phyloP scores from a whole-genome alignment of 2,888 invertebrate species.

The Drosophila borealis region DNA sequence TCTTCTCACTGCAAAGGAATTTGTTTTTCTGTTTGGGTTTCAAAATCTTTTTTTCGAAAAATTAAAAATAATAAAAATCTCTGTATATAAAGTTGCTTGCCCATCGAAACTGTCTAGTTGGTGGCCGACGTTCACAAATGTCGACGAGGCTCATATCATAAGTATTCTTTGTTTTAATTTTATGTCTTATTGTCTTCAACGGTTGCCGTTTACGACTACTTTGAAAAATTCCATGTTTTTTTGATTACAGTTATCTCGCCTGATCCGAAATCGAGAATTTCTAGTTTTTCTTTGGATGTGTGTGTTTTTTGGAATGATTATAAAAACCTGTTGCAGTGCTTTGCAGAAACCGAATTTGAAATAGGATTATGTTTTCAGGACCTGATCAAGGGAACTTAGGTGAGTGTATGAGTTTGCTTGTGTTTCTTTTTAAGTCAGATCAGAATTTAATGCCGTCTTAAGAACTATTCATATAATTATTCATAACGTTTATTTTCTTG shows the following conservation, averaged over 20 bases:
- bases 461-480: slow-evolving; percentile 62
- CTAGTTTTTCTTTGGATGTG: slow-evolving; percentile 18
- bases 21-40: slow-evolving; percentile 5
- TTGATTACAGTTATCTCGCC: slow-evolving; percentile 37
- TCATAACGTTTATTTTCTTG: slow-evolving; percentile 37
- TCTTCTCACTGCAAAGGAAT: slow-evolving; percentile 20
- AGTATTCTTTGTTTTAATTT: slow-evolving; percentile 43
- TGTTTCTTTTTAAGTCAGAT: slow-evolving; percentile 18
- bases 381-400: slow-evolving; percentile 20
- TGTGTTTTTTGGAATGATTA: slow-evolving; percentile 18
- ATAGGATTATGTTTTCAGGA: slow-evolving; percentile 24
- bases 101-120: slow-evolving; percentile 41
- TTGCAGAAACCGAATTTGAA: slow-evolving; percentile 66
- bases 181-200: slow-evolving; percentile 76
- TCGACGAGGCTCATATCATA: slow-evolving; percentile 55
- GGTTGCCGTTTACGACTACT: slow-evolving; percentile 57
- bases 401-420: slow-evolving; percentile 7
- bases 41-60: slow-evolving; percentile 8
- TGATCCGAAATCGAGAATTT: slow-evolving; percentile 34
- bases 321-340: slow-evolving; percentile 45
- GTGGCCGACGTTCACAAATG: slow-evolving; percentile 39
- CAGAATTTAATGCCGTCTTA: slow-evolving; percentile 59
- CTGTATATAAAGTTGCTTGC: slow-evolving; percentile 56
- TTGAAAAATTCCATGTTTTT: slow-evolving; percentile 47
- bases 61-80: slow-evolving; percentile 30